Base-by-base conservation (phyloP, 2,113 vertebrate species). In the Copsychus sechellarum region DNA sequence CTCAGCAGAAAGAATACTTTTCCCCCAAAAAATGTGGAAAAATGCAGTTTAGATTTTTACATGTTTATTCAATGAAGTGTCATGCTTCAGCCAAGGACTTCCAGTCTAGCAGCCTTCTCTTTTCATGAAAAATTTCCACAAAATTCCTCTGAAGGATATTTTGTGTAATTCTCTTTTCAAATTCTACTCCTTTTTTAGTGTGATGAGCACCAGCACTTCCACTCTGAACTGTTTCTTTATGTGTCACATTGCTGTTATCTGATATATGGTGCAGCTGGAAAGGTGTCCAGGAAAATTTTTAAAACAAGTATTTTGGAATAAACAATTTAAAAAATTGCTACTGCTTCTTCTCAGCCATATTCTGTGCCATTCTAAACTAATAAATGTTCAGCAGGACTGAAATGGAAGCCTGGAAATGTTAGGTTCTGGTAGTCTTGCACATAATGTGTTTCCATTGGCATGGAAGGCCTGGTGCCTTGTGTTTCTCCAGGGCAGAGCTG, bases 391-490 rank as follows among this genome's bases (percentile, higher is more conserved):
- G 5, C 8, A 14, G 11, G 25, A 12, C 17, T 88, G 74, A 89
- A 81, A 61, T 31, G 20, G 10, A 6, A 2, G 7, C 24, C 18
- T 33, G 78, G 20, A 54, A 74, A 21, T 22, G 3, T 8, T 38
- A 31, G 5, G 9, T 62, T 12, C 31, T 65, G 13, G 8, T 25
- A 62, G 10, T 45, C 45, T 61, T 57, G 26, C 15, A 36, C 8
- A 23, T 2, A 17, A 2, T 0, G 1, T 43, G 14, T 54, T 87
- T 71, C n/a, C 25, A 5, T 4, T 31, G 38, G 15, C 11, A 50
- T 34, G 58, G 22, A 33, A 33, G 15, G 8, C 4, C 12, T 60
- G 6, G 7, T 74, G 23, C 31, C 8, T 58, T 58, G 6, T 13
- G 42, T 5, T 78, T 9, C n/a, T 53, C 17, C 62, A 61, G 57